A percentile compares a stretch with the other conserved stretches of the same genome.
Evolutionary conservation across 2,797 vertebrate genomes (phyloP).

Genomic region (Lacerta agilis): DNA sequence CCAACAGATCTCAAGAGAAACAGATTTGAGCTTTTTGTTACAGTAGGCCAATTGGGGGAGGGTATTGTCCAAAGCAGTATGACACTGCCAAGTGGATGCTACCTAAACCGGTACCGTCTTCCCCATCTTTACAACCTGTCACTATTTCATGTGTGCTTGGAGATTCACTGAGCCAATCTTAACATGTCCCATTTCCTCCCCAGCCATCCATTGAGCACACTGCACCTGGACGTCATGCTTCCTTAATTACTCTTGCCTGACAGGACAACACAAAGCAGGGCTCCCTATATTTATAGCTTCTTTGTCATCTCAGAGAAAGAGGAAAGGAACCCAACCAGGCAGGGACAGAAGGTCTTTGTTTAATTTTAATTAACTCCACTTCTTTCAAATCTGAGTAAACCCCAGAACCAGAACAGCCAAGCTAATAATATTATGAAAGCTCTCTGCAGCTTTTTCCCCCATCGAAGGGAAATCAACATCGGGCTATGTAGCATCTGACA

Average conservation of each 20-base stretch:
- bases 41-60: neutral
- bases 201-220: neutral
- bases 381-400: slow-evolving; percentile 76
- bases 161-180: slow-evolving; percentile 25
- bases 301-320: slow-evolving; percentile 39
- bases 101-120: neutral
- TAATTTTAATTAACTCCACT: slow-evolving; percentile 73
- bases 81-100: neutral
- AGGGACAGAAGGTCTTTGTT: slow-evolving; percentile 58
- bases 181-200: slow-evolving; percentile 2
- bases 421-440: slow-evolving; percentile 70
- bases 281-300: slow-evolving; percentile 55
- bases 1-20: neutral
- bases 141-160: neutral
- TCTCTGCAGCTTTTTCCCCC: slow-evolving; percentile 35
- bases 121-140: neutral
- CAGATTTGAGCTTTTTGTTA: neutral
- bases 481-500: slow-evolving; percentile 7
- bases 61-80: neutral
- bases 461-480: slow-evolving; percentile 37
- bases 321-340: slow-evolving; percentile 37
- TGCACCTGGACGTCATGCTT: slow-evolving; percentile 58
- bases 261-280: slow-evolving; percentile 44
- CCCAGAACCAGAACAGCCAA: slow-evolving; percentile 41
- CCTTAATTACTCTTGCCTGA: slow-evolving; percentile 52